These are phyloP conservation scores for Symphodus melops DNA, from an alignment of 2,113 vertebrate genomes.

Conservation along the genomic window DNA sequence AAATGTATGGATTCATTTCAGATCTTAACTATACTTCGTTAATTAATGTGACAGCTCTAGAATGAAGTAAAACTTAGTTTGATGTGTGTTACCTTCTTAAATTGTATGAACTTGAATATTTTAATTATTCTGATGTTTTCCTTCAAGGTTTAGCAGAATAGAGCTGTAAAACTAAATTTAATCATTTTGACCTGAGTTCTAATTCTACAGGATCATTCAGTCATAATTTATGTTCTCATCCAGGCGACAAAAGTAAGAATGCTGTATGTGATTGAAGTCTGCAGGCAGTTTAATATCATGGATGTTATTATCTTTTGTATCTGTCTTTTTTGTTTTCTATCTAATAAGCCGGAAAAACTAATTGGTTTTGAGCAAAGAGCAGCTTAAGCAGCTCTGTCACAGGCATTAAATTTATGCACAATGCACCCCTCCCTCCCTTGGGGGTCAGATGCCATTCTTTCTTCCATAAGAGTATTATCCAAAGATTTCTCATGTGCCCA, in stretches of 20 bases:
- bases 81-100: background rate
- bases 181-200: background rate
- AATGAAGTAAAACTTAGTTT: background rate
- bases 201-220: background rate
- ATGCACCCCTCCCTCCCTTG: conserved; percentile 30
- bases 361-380: conserved; percentile 60
- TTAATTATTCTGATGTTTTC: background rate
- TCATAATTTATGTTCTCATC: background rate
- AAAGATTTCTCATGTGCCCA: conserved; percentile 75
- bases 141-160: background rate
- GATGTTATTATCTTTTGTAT: background rate
- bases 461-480: conserved; percentile 81
- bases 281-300: background rate
- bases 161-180: background rate
- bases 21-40: too few species aligned
- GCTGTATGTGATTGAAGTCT: background rate
- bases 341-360: conserved; percentile 51
- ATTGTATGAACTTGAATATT: background rate
- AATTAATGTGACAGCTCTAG: too few species aligned
- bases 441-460: conserved; percentile 69
- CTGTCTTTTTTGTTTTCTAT: background rate
- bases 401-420: conserved; percentile 58
- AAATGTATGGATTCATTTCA: too few species aligned
- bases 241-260: background rate
- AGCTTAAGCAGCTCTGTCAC: conserved; percentile 66